Evolutionary conservation across 2,888 invertebrate species (phyloP).

Genomic region (Drosophila multiciliata): DNA sequence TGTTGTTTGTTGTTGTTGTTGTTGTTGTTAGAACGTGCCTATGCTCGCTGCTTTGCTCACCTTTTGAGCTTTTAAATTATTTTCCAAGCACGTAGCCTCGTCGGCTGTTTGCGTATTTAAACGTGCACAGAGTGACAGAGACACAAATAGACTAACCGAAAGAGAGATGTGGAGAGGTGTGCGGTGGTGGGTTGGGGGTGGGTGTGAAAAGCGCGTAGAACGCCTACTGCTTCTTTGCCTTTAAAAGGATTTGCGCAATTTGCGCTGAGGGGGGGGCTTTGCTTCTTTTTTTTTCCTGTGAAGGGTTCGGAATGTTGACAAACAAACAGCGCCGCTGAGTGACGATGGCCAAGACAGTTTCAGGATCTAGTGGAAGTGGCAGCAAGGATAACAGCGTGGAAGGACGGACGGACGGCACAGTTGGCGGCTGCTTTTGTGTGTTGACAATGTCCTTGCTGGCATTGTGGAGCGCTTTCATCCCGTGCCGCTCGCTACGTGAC

Average conservation of each 20-base stretch:
- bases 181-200: not conserved
- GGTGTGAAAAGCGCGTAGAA: conserved; percentile 59
- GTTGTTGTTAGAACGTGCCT: conserved; percentile 75
- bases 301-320: conserved; percentile 68
- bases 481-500: conserved; percentile 65
- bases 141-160: conserved; percentile 1
- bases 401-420: conserved; percentile 28
- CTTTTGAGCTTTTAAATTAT: conserved; percentile 83
- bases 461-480: conserved; percentile 63
- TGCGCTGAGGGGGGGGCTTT: conserved; percentile 40
- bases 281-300: conserved; percentile 26
- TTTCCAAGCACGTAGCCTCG: conserved; percentile 80
- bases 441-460: conserved; percentile 78
- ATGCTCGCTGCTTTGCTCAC: conserved; percentile 78
- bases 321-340: conserved; percentile 77
- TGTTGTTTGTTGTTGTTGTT: conserved; percentile 21
- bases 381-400: conserved; percentile 25
- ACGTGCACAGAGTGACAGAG: conserved; percentile 50
- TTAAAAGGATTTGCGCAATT: conserved; percentile 83
- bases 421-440: conserved; percentile 64
- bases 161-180: too few species aligned
- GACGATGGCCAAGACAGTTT: conserved; percentile 73
- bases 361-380: conserved; percentile 36
- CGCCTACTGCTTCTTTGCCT: conserved; percentile 51
- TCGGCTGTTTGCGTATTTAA: conserved; percentile 80